Evolutionary conservation across 2,113 vertebrate genomes (phyloP).

Genomic region (Corydoras sp.): DNA sequence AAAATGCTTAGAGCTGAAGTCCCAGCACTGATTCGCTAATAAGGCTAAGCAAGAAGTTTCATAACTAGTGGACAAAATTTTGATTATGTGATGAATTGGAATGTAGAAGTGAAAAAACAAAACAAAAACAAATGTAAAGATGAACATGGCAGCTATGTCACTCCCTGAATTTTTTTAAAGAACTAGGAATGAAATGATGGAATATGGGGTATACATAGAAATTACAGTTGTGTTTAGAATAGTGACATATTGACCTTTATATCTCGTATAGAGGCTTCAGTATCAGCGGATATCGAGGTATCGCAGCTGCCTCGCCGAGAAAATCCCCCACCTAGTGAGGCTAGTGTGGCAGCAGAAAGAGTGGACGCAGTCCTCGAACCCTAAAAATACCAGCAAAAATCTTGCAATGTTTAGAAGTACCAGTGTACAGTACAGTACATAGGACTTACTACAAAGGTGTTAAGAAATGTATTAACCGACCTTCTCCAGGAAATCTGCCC

Average conservation of each 20-base stretch:
- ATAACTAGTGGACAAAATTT: too few relatives aligned
- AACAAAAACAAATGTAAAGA: too few relatives aligned
- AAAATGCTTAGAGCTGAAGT: too few relatives aligned
- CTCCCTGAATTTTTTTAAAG: too few relatives aligned
- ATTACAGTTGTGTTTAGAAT: too few relatives aligned
- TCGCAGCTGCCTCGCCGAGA: constrained; percentile 87
- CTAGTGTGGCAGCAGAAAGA: constrained; percentile 81
- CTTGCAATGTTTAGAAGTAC: neutral
- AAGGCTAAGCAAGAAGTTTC: too few relatives aligned
- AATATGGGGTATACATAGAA: too few relatives aligned
- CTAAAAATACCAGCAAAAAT: constrained; percentile 51
- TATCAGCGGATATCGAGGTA: constrained; percentile 83
- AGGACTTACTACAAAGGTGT: neutral
- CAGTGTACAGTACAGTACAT: neutral
- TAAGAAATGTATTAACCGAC: constrained; percentile 40
- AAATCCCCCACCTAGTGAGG: constrained; percentile 81
- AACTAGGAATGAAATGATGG: too few relatives aligned
- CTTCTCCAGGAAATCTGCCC: constrained; percentile 79
- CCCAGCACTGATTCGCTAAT: too few relatives aligned
- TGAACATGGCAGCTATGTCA: too few relatives aligned
- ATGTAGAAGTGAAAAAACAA: too few relatives aligned
- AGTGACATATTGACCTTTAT: constrained; percentile 72
- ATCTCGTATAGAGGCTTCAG: constrained; percentile 86
- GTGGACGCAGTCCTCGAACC: constrained; percentile 76
- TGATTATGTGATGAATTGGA: too few relatives aligned